Evolutionary conservation across 2,888 invertebrate species (phyloP).

Genomic region (Brachyopa scutellaris): DNA sequence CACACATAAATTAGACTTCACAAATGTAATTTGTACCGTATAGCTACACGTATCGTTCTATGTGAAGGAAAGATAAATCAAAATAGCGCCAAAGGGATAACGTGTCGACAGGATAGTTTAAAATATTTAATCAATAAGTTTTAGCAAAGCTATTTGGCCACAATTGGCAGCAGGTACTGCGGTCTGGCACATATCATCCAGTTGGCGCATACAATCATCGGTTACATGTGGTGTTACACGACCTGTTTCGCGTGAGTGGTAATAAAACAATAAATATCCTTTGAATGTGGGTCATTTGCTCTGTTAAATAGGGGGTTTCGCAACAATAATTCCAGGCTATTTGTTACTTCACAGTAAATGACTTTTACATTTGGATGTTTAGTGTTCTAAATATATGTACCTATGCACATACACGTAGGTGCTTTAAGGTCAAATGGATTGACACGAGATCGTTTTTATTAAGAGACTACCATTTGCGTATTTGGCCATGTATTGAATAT

Average conservation of each 20-base stretch:
- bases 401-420: too few species aligned
- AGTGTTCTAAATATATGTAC: too few species aligned
- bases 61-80: constrained; percentile 54
- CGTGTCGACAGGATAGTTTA: constrained; percentile 57
- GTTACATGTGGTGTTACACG: constrained; percentile 43
- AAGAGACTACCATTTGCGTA: constrained; percentile 18
- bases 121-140: constrained; percentile 64
- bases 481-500: too few species aligned
- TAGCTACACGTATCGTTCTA: not conserved
- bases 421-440: constrained; percentile 49
- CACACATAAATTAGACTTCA: constrained; percentile 43
- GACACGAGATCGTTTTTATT: constrained; percentile 41
- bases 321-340: constrained; percentile 6
- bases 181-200: constrained; percentile 42
- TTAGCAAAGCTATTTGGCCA: constrained; percentile 41
- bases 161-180: constrained; percentile 59
- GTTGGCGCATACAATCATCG: constrained; percentile 35
- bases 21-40: constrained; percentile 16
- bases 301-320: constrained; percentile 1
- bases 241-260: constrained; percentile 39
- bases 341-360: constrained; percentile 35
- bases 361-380: constrained; percentile 38
- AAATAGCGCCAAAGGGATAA: constrained; percentile 52
- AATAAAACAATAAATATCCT: constrained; percentile 61
- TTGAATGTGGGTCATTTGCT: constrained; percentile 52